phyloP scores from a whole-genome alignment of 2,888 invertebrate species.

The Seladonia tumulorum region DNA sequence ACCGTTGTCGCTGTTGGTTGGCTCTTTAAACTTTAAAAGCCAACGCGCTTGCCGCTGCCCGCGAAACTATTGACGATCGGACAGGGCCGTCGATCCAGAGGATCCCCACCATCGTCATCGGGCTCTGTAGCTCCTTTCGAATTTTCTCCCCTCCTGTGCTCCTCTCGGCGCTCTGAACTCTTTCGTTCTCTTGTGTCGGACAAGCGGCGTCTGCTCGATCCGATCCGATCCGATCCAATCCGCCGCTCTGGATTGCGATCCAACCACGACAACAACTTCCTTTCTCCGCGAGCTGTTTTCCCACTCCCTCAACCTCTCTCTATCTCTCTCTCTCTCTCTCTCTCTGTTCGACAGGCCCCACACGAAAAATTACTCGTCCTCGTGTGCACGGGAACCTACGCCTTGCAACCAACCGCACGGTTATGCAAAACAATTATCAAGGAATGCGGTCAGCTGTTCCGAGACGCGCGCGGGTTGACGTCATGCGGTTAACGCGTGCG shows the following conservation, averaged over 20 bases:
- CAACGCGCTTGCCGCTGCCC: slow-evolving; percentile 72
- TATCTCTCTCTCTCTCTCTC: not conserved
- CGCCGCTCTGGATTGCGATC: not conserved
- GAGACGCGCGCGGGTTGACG: slow-evolving; percentile 76
- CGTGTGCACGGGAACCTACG: slow-evolving; percentile 30
- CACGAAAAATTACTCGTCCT: slow-evolving; percentile 25
- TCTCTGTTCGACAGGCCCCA: not conserved
- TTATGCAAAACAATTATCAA: slow-evolving; percentile 83
- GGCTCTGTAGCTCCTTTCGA: slow-evolving; percentile 54
- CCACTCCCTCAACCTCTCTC: not conserved
- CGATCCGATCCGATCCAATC: slow-evolving; percentile 15
- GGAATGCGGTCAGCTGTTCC: slow-evolving; percentile 84
- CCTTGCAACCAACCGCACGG: slow-evolving; percentile 63
- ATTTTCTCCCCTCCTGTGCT: slow-evolving; percentile 55
- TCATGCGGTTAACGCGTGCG: slow-evolving; percentile 73
- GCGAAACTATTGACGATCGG: slow-evolving; percentile 76
- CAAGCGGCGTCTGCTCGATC: slow-evolving; percentile 13
- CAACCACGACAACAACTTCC: slow-evolving; percentile 8
- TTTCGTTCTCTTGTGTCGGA: slow-evolving; percentile 18
- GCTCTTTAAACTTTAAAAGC: slow-evolving; percentile 84
- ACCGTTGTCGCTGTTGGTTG: slow-evolving; percentile 57
- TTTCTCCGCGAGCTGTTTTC: not conserved
- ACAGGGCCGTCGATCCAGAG: slow-evolving; percentile 51
- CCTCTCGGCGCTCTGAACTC: slow-evolving; percentile 17
- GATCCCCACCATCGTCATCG: slow-evolving; percentile 33